Evolutionary conservation across 2,113 vertebrate genomes (phyloP).

Genomic region (Vulpes vulpes): DNA sequence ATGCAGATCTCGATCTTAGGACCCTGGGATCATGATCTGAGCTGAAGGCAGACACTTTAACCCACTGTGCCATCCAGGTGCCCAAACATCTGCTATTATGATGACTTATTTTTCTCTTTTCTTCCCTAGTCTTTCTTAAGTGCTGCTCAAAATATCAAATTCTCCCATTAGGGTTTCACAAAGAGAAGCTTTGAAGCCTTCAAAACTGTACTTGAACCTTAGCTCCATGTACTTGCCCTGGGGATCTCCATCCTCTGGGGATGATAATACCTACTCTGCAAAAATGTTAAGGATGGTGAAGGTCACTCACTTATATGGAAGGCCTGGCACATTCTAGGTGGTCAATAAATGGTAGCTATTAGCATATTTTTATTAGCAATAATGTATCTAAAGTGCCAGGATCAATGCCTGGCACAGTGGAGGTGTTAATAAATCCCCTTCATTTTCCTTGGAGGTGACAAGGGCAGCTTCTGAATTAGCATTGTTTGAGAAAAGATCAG

Average conservation of each 20-base stretch:
- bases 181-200: neutral
- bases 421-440: neutral
- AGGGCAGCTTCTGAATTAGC: neutral
- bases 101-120: neutral
- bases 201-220: neutral
- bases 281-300: neutral
- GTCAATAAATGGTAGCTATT: neutral
- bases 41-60: too few species aligned
- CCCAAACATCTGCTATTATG: neutral
- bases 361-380: constrained; percentile 46
- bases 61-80: too few species aligned
- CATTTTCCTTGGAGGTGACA: neutral
- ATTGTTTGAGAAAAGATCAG: neutral
- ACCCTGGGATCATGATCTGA: too few species aligned
- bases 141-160: neutral
- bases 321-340: neutral
- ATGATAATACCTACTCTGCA: neutral
- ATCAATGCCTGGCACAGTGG: constrained; percentile 14
- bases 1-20: too few species aligned
- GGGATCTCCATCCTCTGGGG: neutral
- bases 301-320: neutral
- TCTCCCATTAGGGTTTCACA: neutral
- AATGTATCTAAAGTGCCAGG: neutral
- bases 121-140: neutral
- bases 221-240: neutral